Base-by-base conservation (phyloP, 2,113 vertebrate genomes). In the Nycticebus coucang region DNA sequence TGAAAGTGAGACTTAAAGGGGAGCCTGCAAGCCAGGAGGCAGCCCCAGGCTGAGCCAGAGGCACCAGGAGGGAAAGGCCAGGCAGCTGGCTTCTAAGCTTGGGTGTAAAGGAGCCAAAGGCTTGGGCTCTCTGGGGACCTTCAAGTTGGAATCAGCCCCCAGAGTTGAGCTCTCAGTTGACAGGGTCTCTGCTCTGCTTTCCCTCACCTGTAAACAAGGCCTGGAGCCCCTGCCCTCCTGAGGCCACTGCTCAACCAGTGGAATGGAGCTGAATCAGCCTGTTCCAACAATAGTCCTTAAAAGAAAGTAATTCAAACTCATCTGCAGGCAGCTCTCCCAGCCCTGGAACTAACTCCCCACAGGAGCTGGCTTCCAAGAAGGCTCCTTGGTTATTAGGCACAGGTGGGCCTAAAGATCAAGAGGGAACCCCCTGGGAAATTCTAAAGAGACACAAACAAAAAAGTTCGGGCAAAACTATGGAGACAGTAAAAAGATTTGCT, bases 1-100 rank as follows among this genome's bases (percentile, higher is more conserved):
- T 96, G 95, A 97, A 98, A 98, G 98, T 33, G 82, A 95, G 91
- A 97, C 93, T 97, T 97, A 24, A 91, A 96, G 97, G 94, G 93
- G 97, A 97, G 97, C 91, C 98, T 96, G 87, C 95, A 93, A 97
- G 98, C 96, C 87, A 26, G 92, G 68, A 97, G 97, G 92, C 59
- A 89, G 97, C 97, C 96, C 93, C 95, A 92, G 97, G 97, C 97
- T 96, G 95, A 96, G 94, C 97, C 93, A 26, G 91, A 80, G 95
- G 97, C 95, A 35, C 79, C 5, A 4, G 96, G 59, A 96, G 84
- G 78, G 92, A 93, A 94, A 72, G 60, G 84, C 7, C 30, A 1
- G 74, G 94, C 95, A 96, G 94, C 96, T 94, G 96, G 78, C 89
- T 95, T 94, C 91, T 68, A 75, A 91, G 91, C 86, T 45, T 5